A percentile compares a stretch with the other conserved stretches of the same genome.
These are phyloP conservation scores for Noctua comes DNA, from an alignment of 2,888 invertebrate species.

Conservation along the genomic window DNA sequence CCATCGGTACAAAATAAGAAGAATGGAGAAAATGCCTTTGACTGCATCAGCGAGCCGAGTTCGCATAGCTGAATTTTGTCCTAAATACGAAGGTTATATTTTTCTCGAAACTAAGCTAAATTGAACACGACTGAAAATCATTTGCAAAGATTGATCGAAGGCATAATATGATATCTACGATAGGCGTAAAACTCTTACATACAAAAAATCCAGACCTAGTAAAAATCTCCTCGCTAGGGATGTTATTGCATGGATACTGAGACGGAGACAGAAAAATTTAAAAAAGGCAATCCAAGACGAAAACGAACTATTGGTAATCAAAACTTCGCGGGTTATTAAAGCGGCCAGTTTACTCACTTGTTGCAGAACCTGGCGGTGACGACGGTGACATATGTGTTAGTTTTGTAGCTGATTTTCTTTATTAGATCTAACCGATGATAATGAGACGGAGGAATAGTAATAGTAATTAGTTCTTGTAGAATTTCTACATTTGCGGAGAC, in stretches of 20 bases:
- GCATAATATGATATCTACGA: not conserved
- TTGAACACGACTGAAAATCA: conserved; percentile 8
- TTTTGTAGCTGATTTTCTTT: not conserved
- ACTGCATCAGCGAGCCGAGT: not conserved
- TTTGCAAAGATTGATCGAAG: conserved; percentile 1
- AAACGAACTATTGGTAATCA: not conserved
- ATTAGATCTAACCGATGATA: not conserved
- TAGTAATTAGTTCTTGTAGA: not conserved
- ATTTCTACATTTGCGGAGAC: not conserved
- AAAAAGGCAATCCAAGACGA: not conserved
- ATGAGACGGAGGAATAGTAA: no score
- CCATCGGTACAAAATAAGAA: not conserved
- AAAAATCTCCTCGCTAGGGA: conserved; percentile 11
- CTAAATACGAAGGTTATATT: not conserved
- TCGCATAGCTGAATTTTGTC: not conserved
- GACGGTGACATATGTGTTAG: not conserved
- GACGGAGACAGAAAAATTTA: not conserved
- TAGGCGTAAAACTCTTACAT: not conserved
- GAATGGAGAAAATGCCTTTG: not conserved
- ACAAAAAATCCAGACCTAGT: not conserved
- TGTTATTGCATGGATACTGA: not conserved
- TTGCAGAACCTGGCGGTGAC: not conserved
- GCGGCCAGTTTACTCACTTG: not conserved
- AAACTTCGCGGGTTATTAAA: not conserved
- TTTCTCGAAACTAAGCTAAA: not conserved